phyloP scores from a whole-genome alignment of 2,113 vertebrate species.

The Gymnobelideus leadbeateri region DNA sequence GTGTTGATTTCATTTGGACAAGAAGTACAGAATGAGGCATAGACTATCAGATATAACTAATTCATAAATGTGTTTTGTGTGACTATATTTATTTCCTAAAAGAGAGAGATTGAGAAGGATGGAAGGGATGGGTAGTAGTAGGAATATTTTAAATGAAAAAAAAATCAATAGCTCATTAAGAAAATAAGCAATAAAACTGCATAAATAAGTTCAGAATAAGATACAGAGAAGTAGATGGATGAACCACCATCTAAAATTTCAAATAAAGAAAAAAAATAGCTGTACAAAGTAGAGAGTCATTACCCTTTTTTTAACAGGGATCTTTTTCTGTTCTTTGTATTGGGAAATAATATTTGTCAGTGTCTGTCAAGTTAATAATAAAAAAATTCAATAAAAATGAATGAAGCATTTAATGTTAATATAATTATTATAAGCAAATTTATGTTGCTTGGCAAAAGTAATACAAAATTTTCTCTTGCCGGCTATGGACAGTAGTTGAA shows the following conservation, averaged over 20 bases:
- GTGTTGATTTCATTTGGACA: too few relatives aligned
- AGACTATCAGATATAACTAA: too few relatives aligned
- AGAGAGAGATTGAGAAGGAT: too few relatives aligned
- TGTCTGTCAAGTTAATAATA: background rate
- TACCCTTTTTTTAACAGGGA: background rate
- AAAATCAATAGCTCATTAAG: too few relatives aligned
- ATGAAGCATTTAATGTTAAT: background rate
- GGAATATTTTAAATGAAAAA: too few relatives aligned
- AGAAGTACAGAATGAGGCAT: too few relatives aligned
- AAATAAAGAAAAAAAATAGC: background rate
- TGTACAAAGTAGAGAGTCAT: background rate
- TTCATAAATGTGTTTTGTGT: too few relatives aligned
- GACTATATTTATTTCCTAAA: too few relatives aligned
- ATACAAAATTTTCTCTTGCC: background rate
- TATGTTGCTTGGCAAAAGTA: background rate
- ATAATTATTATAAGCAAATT: background rate
- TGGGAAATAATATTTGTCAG: background rate
- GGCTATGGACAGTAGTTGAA: background rate
- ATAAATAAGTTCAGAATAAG: too few relatives aligned
- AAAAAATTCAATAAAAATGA: background rate
- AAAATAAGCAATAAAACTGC: too few relatives aligned
- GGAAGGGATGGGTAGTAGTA: too few relatives aligned
- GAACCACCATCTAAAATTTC: background rate
- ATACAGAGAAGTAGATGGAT: background rate
- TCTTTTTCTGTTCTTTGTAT: background rate